These are phyloP conservation scores for Anabas testudineus DNA, from an alignment of 2,797 vertebrate species.

Conservation along the genomic window DNA sequence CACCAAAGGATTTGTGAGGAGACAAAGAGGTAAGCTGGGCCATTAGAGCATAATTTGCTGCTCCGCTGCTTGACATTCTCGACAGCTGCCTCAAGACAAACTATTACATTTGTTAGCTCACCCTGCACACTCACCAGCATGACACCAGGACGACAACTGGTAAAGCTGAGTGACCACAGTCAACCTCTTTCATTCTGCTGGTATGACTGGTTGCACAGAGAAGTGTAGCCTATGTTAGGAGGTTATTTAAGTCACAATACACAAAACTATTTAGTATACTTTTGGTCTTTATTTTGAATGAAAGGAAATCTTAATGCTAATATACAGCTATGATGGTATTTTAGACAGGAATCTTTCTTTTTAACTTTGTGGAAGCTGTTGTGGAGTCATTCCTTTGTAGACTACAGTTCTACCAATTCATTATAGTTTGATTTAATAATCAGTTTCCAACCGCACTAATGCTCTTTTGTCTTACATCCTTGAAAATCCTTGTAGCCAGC, in stretches of 20 bases:
- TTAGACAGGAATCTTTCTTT: neutral
- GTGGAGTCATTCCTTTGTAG: neutral
- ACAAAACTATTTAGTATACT: conserved; percentile 1
- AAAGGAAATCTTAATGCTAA: neutral
- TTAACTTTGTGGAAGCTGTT: conserved; percentile 4
- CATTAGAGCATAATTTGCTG: conserved; percentile 41
- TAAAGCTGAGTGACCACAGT: neutral
- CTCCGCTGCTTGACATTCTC: conserved; percentile 32
- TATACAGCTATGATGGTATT: conserved; percentile 1
- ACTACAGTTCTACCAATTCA: neutral
- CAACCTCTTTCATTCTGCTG: neutral
- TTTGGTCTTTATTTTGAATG: conserved; percentile 1
- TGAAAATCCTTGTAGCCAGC: neutral
- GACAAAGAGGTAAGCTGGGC: conserved; percentile 10
- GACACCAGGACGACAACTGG: neutral
- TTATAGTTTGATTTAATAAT: neutral
- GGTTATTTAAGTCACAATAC: conserved; percentile 1
- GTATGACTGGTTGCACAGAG: neutral
- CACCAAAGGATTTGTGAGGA: conserved; percentile 18
- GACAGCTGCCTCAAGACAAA: conserved; percentile 37
- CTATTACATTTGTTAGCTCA: conserved; percentile 5
- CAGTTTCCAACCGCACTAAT: neutral
- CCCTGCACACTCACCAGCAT: neutral
- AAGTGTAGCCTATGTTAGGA: neutral
- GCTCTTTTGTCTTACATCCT: conserved; percentile 2